Base-by-base conservation (phyloP, 2,113 vertebrate genomes). In the Silurus asotus region DNA sequence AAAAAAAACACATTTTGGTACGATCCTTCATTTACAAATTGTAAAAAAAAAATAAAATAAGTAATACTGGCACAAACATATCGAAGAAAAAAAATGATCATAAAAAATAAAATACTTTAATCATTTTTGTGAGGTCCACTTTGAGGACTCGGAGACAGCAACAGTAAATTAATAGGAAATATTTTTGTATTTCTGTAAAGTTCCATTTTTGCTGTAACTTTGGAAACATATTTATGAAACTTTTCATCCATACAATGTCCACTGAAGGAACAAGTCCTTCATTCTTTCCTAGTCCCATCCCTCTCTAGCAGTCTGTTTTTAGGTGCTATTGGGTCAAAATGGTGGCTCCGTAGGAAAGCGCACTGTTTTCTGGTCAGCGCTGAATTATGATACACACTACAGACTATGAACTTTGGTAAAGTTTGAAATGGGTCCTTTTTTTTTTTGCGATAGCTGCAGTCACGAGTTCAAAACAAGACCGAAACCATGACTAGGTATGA, bases 51-150 rank as follows among this genome's bases (percentile, higher is more conserved):
- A 88, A 80, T 37, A 37, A 37, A 37, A 37, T 37, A 37, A 89
- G 91, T 91, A 94, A 95, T 93, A 94, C 93, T 95, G 94, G 93
- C 93, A 93, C 92, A 93, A 92, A 90, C 84, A 82, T 90, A 84
- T 64, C 81, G 82, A 89, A 82, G 79, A 88, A 89, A 91, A 93
- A 70, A 88, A 92, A 72, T 84, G 82, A 90, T 67, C 74, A 87
- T 79, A 82, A 81, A 58, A 85, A 81, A 86, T 67, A 89, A 88
- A 91, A 82, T 37, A 91, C 75, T 84, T 64, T 87, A 91, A 87
- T 86, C 58, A 8, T 74, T 81, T 81, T 78, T 20, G 23, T 82
- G 93, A 92, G 93, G 93, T 95, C 92, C 93, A 74, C 90, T 37
- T 92, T 93, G 88, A 93, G 90, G 92, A 87, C 82, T 90, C 87